Base-by-base conservation (phyloP, 2,113 vertebrate species). In the Plecturocebus donacophilus region DNA sequence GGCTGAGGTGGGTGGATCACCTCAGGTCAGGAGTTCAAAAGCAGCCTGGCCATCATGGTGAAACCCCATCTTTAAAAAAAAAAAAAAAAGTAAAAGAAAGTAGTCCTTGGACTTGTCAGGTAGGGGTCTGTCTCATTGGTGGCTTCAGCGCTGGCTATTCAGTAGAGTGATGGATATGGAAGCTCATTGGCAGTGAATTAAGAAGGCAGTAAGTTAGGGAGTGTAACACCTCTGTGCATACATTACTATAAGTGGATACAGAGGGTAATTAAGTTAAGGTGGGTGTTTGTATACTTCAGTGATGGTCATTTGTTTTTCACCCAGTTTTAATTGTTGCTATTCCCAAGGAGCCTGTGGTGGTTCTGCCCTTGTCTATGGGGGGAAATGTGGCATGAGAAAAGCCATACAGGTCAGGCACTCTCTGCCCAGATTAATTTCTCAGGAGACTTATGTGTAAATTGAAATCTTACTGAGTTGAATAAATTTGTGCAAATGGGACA, bases 401-500 rank as follows among this genome's bases (percentile, higher is more conserved):
- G 35, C 23, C 5, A 16, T 76, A 32, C 23, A 84, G 9, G 61
- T 91, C 47, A 85, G 54, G 52, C 14, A 71, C 12, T 85, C 38
- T n/a, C 16, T 90, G 14, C 19, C 20, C 79, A 79, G 0, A 77
- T 89, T 92, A 86, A 87, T 71, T 91, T 84, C 16, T 96, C 14
- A 89, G 10, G 75, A 91, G 94, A 70, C 20, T 91, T 75, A 84
- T 19, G 20, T 81, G 27, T 85, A 91, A 94, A 35, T 81, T 97
- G 82, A 81, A 84, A 93, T 96, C 21, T 94, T 91, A 83, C 0
- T 87, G 91, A 85, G 38, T 95, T 87, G 84, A 97, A 49, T 96
- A 90, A 82, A 81, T 86, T 90, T 89, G 52, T 90, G 76, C 49
- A 94, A 93, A 85, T 85, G 64, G 70, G 10, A 75, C 45, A 32